A percentile compares a stretch with the other conserved stretches of the same genome.
These are phyloP conservation scores for Myopa tessellatipennis DNA, from an alignment of 2,888 invertebrate genomes.

Conservation along the genomic window DNA sequence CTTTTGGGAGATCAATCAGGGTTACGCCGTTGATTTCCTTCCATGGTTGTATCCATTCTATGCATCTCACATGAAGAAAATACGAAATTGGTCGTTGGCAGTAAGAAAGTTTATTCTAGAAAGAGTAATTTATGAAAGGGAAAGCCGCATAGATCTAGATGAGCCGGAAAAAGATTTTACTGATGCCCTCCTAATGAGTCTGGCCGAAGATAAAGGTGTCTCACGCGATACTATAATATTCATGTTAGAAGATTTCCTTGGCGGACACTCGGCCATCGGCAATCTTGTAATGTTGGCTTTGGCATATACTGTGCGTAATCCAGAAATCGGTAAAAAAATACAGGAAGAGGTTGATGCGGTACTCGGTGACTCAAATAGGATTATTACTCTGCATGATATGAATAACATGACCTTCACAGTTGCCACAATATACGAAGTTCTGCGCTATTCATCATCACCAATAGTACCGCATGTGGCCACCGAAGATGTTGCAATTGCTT, in stretches of 20 bases:
- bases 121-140: conserved; percentile 73
- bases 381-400: conserved; percentile 76
- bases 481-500: conserved; percentile 78
- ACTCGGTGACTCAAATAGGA: conserved; percentile 69
- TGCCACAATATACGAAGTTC: conserved; percentile 82
- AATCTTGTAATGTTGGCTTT: conserved; percentile 84
- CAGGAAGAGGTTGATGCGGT: conserved; percentile 76
- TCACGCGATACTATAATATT: conserved; percentile 83
- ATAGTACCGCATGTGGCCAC: conserved; percentile 92
- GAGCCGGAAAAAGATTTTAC: conserved; percentile 80
- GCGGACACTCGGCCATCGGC: conserved; percentile 89
- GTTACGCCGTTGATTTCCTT: conserved; percentile 86
- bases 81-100: conserved; percentile 77
- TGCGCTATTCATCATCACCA: conserved; percentile 84
- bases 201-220: conserved; percentile 74
- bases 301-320: conserved; percentile 76
- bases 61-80: conserved; percentile 74
- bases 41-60: conserved; percentile 85
- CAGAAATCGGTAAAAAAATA: conserved; percentile 75
- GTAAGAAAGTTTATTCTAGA: conserved; percentile 81
- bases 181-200: conserved; percentile 79
- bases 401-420: conserved; percentile 81
- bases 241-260: conserved; percentile 87
- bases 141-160: conserved; percentile 69
- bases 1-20: conserved; percentile 92